Percentiles rank a stretch among this genome's conserved stretches.
These are phyloP conservation scores for Pholis gunnellus DNA, from an alignment of 2,113 vertebrate species.

Conservation along the genomic window DNA sequence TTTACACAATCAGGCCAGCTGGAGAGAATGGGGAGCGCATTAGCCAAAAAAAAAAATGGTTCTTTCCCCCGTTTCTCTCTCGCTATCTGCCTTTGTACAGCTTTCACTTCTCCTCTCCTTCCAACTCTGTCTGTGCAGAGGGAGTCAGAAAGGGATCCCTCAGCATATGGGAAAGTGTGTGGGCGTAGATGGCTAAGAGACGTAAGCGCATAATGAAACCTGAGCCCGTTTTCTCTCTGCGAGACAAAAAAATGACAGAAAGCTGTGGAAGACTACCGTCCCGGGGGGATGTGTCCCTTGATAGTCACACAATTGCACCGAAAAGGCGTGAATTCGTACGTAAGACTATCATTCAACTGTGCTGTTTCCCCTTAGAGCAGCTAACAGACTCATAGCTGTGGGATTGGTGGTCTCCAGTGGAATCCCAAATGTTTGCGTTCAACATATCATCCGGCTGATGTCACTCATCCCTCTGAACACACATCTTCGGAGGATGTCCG, in stretches of 20 bases:
- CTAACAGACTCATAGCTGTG: conserved; percentile 32
- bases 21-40: conserved; percentile 54
- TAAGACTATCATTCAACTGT: not conserved
- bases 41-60: conserved; percentile 52
- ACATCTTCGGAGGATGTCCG: conserved; percentile 16
- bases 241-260: conserved; percentile 20
- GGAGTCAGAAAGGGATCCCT: conserved; percentile 53
- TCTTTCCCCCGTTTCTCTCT: conserved; percentile 17
- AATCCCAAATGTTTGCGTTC: conserved; percentile 54
- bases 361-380: conserved; percentile 6
- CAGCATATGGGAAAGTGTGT: conserved; percentile 47
- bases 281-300: conserved; percentile 47
- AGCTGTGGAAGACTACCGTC: conserved; percentile 13
- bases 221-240: conserved; percentile 14
- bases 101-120: conserved; percentile 36
- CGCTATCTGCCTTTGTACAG: conserved; percentile 15
- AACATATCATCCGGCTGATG: conserved; percentile 49
- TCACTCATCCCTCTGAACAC: conserved; percentile 37
- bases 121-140: conserved; percentile 21
- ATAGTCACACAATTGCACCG: not conserved
- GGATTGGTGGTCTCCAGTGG: conserved; percentile 37
- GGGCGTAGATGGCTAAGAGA: conserved; percentile 43
- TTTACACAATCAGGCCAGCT: conserved; percentile 66
- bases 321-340: conserved; percentile 22
- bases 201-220: conserved; percentile 34